Evolutionary conservation across 2,113 vertebrate genomes (phyloP).

Genomic region (Rhizomys pruinosus): DNA sequence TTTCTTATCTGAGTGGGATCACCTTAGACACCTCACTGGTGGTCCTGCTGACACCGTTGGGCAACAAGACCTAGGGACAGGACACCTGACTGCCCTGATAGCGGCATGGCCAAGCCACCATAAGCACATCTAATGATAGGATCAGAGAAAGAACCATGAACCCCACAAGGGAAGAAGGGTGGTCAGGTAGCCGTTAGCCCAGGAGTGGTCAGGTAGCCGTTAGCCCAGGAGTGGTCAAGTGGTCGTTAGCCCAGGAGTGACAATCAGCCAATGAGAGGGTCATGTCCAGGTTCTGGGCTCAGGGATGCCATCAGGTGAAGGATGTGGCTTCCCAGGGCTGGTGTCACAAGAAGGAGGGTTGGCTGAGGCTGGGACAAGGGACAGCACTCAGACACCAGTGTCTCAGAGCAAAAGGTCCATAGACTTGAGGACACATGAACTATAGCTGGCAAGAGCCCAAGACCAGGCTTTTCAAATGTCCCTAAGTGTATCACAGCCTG

Average conservation of each 20-base stretch:
- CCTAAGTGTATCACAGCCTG: background rate
- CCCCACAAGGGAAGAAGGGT: background rate
- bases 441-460: background rate
- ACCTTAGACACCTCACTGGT: background rate
- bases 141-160: background rate
- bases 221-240: background rate
- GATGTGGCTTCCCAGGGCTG: background rate
- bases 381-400: background rate
- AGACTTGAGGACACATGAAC: background rate
- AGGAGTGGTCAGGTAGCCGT: background rate
- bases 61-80: background rate
- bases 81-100: background rate
- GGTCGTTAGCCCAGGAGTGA: background rate
- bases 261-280: background rate
- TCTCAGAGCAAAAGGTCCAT: background rate
- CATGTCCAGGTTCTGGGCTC: background rate
- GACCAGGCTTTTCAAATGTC: background rate
- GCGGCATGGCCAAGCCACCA: background rate
- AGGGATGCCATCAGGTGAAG: background rate
- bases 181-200: background rate
- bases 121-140: background rate
- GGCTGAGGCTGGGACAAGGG: no score
- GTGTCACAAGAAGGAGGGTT: background rate
- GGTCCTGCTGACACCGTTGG: background rate
- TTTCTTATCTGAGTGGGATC: background rate